A percentile compares a stretch with the other conserved stretches of the same genome.
These are phyloP conservation scores for Tyria jacobaeae DNA, from an alignment of 2,888 invertebrate species.

Conservation along the genomic window DNA sequence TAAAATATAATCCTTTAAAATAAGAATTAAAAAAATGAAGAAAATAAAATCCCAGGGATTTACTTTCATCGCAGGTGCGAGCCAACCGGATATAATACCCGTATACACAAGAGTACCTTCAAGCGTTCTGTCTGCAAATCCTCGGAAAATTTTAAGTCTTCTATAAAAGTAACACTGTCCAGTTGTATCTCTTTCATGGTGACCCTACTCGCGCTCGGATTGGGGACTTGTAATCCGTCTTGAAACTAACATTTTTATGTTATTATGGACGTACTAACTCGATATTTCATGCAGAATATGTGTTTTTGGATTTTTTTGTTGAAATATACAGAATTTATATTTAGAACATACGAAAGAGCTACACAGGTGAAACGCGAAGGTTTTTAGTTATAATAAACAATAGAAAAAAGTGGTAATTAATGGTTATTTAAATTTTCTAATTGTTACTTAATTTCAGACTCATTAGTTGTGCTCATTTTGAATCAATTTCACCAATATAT, in stretches of 20 bases:
- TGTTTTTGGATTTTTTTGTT: conserved; percentile 2
- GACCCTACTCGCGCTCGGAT: conserved; percentile 31
- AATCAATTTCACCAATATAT: too few relatives aligned
- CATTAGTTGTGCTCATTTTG: too few relatives aligned
- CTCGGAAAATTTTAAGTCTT: conserved; percentile 48
- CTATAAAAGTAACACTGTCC: conserved; percentile 43
- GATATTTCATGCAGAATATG: conserved; percentile 33
- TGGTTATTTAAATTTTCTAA: too few relatives aligned
- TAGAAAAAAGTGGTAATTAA: too few relatives aligned
- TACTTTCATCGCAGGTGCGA: conserved; percentile 42
- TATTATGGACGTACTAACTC: conserved; percentile 52
- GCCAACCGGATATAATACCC: conserved; percentile 42
- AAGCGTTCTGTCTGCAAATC: conserved; percentile 29
- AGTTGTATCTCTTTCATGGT: conserved; percentile 19
- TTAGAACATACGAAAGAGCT: too few relatives aligned
- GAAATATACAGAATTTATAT: too few relatives aligned
- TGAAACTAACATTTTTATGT: conserved; percentile 50
- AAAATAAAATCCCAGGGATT: conserved; percentile 36
- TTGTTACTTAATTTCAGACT: too few relatives aligned
- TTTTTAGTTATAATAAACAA: too few relatives aligned
- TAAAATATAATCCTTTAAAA: conserved; percentile 24
- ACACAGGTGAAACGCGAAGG: too few relatives aligned
- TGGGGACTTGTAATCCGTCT: conserved; percentile 47
- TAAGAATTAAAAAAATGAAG: conserved; percentile 33
- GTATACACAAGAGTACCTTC: conserved; percentile 35